Evolutionary conservation across 1,140 invertebrate genomes (phyloP).

Genomic region (Piezodorus guildinii): DNA sequence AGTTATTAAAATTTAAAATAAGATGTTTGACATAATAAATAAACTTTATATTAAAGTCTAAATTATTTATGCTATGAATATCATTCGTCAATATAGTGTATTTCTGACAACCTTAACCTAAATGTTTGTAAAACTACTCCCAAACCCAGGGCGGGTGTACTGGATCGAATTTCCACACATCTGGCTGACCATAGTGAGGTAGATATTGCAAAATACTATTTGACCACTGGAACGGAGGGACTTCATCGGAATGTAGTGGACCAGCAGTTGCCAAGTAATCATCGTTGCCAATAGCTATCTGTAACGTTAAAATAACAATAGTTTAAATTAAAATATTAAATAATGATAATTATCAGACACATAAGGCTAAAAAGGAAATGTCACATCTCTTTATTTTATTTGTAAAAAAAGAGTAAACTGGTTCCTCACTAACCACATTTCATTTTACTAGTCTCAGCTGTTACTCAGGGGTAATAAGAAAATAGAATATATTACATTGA

Average conservation of each 20-base stretch:
- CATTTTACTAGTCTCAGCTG: too few relatives aligned
- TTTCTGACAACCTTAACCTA: too few relatives aligned
- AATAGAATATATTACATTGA: too few relatives aligned
- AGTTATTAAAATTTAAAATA: too few relatives aligned
- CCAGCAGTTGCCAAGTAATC: constrained; percentile 26
- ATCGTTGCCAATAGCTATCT: not conserved
- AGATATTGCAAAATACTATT: constrained; percentile 39
- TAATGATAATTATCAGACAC: not conserved
- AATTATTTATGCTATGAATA: too few relatives aligned
- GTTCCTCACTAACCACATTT: too few relatives aligned
- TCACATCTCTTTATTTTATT: not conserved
- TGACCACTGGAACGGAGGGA: constrained; percentile 59
- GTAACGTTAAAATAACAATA: not conserved
- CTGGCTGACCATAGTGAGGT: constrained; percentile 60
- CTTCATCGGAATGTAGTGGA: constrained; percentile 26
- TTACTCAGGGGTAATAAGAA: too few relatives aligned
- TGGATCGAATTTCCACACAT: constrained; percentile 57
- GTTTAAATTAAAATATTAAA: not conserved
- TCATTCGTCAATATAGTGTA: too few relatives aligned
- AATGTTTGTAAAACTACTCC: constrained; percentile 23
- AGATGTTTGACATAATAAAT: too few relatives aligned
- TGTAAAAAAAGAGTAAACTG: too few relatives aligned
- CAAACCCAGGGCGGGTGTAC: constrained; percentile 42
- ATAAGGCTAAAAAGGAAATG: not conserved
- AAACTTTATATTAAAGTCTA: too few relatives aligned